Conservation (phyloP, 1,140 invertebrate species). For the Magallana angulata region DNA sequence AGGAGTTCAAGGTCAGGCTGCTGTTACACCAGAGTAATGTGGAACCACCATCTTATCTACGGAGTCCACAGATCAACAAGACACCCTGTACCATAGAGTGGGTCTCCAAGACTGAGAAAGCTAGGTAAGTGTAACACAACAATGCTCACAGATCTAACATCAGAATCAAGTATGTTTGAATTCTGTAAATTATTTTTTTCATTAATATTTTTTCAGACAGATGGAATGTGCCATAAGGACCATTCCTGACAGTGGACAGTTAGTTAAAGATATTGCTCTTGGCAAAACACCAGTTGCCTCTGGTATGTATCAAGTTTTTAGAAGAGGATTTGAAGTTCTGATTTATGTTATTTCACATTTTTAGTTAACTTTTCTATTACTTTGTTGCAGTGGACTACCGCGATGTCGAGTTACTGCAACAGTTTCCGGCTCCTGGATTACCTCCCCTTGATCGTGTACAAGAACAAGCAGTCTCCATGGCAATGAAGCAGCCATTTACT, state of each 20-base stretch:
- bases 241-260: conserved; percentile 64
- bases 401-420: conserved; percentile 62
- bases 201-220: conserved; percentile 58
- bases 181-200: neutral
- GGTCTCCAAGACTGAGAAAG: conserved; percentile 64
- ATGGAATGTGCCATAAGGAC: conserved; percentile 67
- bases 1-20: conserved; percentile 58
- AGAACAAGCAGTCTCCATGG: conserved; percentile 63
- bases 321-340: neutral
- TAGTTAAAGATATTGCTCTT: conserved; percentile 70
- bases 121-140: conserved; percentile 64
- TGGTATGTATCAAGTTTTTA: conserved; percentile 52
- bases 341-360: neutral
- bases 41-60: conserved; percentile 64
- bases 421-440: conserved; percentile 44
- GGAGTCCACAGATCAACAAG: conserved; percentile 34
- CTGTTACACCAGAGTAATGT: conserved; percentile 66
- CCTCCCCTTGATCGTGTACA: conserved; percentile 63
- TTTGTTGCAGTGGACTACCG: conserved; percentile 63
- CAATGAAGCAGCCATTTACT: conserved; percentile 68
- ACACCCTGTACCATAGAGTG: conserved; percentile 71
- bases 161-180: neutral
- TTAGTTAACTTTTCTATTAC: neutral
- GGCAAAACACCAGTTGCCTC: conserved; percentile 64
- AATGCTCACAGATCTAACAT: neutral